Evolutionary conservation across 2,113 vertebrate species (phyloP).

Genomic region (Glaucomys volans): DNA sequence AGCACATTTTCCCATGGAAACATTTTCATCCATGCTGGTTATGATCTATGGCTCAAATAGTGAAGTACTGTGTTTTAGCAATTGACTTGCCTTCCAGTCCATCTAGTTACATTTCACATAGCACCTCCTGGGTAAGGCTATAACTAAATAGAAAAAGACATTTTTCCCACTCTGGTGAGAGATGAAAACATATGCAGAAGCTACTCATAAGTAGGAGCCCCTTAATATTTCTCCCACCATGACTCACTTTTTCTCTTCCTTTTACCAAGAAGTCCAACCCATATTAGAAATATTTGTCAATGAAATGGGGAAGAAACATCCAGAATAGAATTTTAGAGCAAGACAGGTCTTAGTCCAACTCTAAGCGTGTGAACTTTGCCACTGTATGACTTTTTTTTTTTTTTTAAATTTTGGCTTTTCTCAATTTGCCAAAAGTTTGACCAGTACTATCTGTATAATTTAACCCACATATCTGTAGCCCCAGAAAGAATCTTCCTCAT

Average conservation of each 20-base stretch:
- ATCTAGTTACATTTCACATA: background rate
- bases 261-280: background rate
- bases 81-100: background rate
- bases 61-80: constrained; percentile 43
- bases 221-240: background rate
- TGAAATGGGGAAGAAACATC: background rate
- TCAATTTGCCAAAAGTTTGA: constrained; percentile 16
- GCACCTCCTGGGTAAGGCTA: background rate
- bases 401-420: background rate
- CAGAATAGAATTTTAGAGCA: background rate
- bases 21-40: constrained; percentile 19
- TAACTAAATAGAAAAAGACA: background rate
- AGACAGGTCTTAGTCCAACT: background rate
- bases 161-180: background rate
- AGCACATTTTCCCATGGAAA: constrained; percentile 79
- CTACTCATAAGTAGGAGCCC: background rate
- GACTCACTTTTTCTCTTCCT: constrained; percentile 6
- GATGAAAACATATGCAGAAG: background rate
- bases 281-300: background rate
- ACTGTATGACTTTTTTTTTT: background rate
- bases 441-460: background rate
- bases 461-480: background rate
- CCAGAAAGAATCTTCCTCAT: constrained; percentile 56
- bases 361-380: background rate
- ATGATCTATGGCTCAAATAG: background rate